Evolutionary conservation across 2,113 vertebrate genomes (phyloP).

Genomic region (Rhadina sibilatrix): DNA sequence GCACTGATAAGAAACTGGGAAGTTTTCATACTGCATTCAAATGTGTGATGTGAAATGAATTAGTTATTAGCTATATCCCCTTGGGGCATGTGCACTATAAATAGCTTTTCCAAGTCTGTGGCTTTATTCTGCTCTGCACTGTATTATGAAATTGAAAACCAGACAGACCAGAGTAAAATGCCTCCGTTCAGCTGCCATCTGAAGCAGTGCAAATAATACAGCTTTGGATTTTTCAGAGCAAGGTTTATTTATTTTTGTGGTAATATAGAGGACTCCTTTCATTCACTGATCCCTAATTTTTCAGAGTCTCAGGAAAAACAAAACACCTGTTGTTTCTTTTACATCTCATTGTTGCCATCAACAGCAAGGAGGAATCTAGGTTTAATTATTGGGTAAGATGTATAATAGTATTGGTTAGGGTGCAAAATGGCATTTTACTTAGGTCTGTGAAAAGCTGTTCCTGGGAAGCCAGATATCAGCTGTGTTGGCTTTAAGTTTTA

Average conservation of each 20-base stretch:
- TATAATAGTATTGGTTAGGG: background rate
- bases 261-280: background rate
- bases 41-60: slow-evolving; percentile 43
- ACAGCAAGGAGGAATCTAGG: background rate
- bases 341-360: background rate
- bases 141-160: background rate
- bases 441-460: background rate
- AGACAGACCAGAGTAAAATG: background rate
- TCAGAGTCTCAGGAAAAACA: background rate
- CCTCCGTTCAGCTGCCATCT: background rate
- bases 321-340: background rate
- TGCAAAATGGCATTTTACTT: background rate
- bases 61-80: slow-evolving; percentile 31
- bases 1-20: slow-evolving; percentile 23
- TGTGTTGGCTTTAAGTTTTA: background rate
- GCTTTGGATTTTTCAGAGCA: background rate
- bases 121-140: slow-evolving; percentile 9
- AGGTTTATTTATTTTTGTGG: background rate
- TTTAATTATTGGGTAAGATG: background rate
- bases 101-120: slow-evolving; percentile 38
- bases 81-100: slow-evolving; percentile 33
- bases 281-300: background rate
- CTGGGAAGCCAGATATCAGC: background rate
- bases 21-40: slow-evolving; percentile 42
- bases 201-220: background rate